These are phyloP conservation scores for Salpingus planirostris DNA, from an alignment of 2,888 invertebrate species.

Conservation along the genomic window DNA sequence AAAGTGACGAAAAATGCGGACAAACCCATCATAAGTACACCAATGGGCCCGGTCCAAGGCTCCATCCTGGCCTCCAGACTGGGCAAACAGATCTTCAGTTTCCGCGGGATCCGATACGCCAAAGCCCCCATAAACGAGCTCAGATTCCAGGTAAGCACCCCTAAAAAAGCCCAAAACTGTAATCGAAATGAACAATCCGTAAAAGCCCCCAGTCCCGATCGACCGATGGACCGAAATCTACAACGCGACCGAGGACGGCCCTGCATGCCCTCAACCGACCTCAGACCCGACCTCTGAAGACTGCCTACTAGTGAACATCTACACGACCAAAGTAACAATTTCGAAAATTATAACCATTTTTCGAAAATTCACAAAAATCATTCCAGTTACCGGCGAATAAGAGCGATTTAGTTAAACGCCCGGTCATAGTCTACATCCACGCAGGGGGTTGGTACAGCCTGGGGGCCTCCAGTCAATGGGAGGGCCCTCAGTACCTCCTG, in stretches of 20 bases:
- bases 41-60: slow-evolving; percentile 28
- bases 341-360: too few species aligned
- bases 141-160: slow-evolving; percentile 34
- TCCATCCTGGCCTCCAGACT: slow-evolving; percentile 24
- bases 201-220: slow-evolving; percentile 30
- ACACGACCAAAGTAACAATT: slow-evolving; percentile 40
- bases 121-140: slow-evolving; percentile 32
- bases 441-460: slow-evolving; percentile 57
- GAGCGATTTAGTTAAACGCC: slow-evolving; percentile 38
- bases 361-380: neutral
- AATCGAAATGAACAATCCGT: too few species aligned
- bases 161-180: too few species aligned
- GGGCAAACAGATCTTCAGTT: slow-evolving; percentile 28
- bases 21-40: slow-evolving; percentile 15
- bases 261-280: slow-evolving; percentile 32
- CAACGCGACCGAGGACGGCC: slow-evolving; percentile 32
- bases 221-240: slow-evolving; percentile 29
- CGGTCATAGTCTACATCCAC: slow-evolving; percentile 61
- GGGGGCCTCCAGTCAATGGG: slow-evolving; percentile 48
- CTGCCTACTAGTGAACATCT: slow-evolving; percentile 55
- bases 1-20: slow-evolving; percentile 10
- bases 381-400: slow-evolving; percentile 31
- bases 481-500: slow-evolving; percentile 54
- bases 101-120: slow-evolving; percentile 30
- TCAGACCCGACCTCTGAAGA: slow-evolving; percentile 45